A percentile compares a stretch with the other conserved stretches of the same genome.
These are phyloP conservation scores for Junonia oenone DNA, from an alignment of 2,888 invertebrate species.

Conservation along the genomic window DNA sequence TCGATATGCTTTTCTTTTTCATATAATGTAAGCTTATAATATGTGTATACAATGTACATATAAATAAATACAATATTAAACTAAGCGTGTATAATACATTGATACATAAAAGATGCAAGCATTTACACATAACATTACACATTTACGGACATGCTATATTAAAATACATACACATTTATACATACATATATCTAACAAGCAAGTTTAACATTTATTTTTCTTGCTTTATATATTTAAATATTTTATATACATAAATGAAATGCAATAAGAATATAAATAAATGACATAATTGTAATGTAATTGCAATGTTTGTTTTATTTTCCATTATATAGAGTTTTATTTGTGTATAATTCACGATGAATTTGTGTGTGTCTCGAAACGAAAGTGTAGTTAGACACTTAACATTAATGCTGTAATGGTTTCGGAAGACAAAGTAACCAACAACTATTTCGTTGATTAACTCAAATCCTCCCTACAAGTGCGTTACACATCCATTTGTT, in stretches of 20 bases:
- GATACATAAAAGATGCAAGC: background rate
- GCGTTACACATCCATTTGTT: conserved; percentile 28
- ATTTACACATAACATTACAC: conserved; percentile 2
- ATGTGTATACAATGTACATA: background rate
- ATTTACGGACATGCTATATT: background rate
- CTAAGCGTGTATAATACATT: background rate
- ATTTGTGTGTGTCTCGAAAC: background rate
- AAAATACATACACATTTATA: background rate
- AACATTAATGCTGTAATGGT: background rate
- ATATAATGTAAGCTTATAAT: too few relatives aligned
- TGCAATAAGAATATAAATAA: background rate
- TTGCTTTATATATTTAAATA: background rate
- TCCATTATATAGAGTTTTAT: too few relatives aligned
- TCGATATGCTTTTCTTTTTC: too few relatives aligned
- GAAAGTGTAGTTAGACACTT: background rate
- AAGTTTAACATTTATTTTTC: background rate
- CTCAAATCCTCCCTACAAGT: conserved; percentile 15
- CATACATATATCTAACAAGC: background rate
- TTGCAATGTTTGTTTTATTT: background rate
- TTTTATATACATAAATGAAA: background rate
- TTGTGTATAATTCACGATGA: background rate
- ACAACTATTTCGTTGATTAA: background rate
- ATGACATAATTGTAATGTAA: background rate
- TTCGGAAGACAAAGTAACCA: background rate
- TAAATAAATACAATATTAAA: background rate